Conservation (phyloP, 2,113 vertebrate species). For the Tringa solitaria region DNA sequence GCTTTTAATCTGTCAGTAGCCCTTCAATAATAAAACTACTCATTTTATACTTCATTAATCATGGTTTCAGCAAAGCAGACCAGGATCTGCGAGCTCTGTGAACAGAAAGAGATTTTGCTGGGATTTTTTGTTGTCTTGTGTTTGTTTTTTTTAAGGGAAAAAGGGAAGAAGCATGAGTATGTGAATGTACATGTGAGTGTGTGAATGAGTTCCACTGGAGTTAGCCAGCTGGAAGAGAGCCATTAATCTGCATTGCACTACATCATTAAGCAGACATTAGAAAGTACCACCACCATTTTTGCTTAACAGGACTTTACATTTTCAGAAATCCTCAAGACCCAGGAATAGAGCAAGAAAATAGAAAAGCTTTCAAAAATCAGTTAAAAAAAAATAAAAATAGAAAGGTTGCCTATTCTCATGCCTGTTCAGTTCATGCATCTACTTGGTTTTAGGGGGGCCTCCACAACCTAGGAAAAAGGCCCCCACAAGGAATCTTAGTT, state of each 20-base stretch:
- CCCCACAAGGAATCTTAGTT: background rate
- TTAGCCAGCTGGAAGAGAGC: background rate
- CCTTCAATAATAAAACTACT: slow-evolving; percentile 52
- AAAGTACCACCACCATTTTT: background rate
- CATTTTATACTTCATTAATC: slow-evolving; percentile 50
- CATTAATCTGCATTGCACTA: slow-evolving; percentile 18
- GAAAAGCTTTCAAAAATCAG: background rate
- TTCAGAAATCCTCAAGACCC: background rate
- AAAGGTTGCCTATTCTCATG: background rate
- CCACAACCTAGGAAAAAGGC: background rate
- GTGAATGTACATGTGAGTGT: background rate
- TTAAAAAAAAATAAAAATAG: background rate
- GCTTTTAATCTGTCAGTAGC: slow-evolving; percentile 16
- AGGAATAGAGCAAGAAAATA: background rate
- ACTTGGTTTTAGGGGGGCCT: background rate
- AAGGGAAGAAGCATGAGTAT: background rate
- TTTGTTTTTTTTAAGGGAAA: background rate
- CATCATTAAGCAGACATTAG: background rate
- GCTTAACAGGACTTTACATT: background rate
- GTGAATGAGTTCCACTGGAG: slow-evolving; percentile 25
- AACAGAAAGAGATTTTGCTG: background rate
- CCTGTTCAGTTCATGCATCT: background rate
- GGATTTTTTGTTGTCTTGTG: background rate
- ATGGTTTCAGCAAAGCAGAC: slow-evolving; percentile 27
- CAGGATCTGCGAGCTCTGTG: slow-evolving; percentile 12